Evolutionary conservation across 2,888 invertebrate genomes (phyloP).

Genomic region (Eumacrocentrus americanus): DNA sequence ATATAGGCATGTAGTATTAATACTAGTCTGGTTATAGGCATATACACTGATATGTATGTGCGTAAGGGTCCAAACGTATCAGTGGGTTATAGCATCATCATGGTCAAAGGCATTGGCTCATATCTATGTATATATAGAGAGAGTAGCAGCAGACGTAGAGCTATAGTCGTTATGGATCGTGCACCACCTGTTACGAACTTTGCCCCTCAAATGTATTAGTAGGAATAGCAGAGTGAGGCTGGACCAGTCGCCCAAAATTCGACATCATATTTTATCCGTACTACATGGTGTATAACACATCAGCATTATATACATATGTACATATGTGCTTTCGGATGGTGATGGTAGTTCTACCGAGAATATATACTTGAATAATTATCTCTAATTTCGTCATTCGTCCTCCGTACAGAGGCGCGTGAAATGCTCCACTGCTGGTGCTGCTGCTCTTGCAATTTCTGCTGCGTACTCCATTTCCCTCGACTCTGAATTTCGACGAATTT

Average conservation of each 20-base stretch:
- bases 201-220: conserved; percentile 55
- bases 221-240: conserved; percentile 20
- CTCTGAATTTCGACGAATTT: conserved; percentile 35
- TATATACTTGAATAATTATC: conserved; percentile 56
- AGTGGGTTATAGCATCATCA: background rate
- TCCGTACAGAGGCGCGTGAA: conserved; percentile 21
- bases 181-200: conserved; percentile 61
- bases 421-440: background rate
- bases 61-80: conserved; percentile 1
- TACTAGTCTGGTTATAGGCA: background rate
- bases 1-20: too few species aligned
- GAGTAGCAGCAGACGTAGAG: conserved; percentile 10
- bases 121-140: conserved; percentile 4
- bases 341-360: conserved; percentile 36
- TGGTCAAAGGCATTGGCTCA: conserved; percentile 12
- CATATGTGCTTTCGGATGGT: too few species aligned
- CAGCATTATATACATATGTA: background rate
- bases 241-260: conserved; percentile 48
- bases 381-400: conserved; percentile 52
- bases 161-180: conserved; percentile 50
- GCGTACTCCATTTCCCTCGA: conserved; percentile 34
- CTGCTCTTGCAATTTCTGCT: conserved; percentile 26
- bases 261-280: conserved; percentile 55
- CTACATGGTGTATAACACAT: background rate
- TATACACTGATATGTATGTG: background rate